Evolutionary conservation across 2,797 vertebrate species (phyloP), one percentile per base, ranked within the genome.

Genomic region (Microtus californicus): DNA sequence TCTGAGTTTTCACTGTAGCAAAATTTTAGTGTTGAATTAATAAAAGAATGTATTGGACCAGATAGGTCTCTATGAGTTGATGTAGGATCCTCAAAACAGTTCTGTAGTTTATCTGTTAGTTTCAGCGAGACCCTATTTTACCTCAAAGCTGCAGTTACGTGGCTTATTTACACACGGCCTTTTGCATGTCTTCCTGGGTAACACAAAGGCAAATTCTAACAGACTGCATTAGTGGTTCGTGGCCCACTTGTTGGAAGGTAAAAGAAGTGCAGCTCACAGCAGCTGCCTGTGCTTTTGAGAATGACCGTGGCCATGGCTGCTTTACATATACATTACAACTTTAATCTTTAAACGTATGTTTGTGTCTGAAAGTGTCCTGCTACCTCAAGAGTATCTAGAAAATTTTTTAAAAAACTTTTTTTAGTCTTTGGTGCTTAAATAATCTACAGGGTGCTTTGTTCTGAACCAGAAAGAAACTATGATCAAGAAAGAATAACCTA

Each of bases 1-100:
- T 94, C 59, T 92, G 65, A 78, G 34, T 69, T 94, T 97, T 90
- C 74, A 88, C 74, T 78, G 25, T 59, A 95, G 73, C 87, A 89
- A 91, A 91, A 86, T 71, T 82, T 94, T 87, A 90, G 67, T 90
- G 45, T 78, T 86, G 80, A 83, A 85, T 91, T 88, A n/a, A 73
- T 61, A 93, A 87, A 92, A 94, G 29, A 67, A 85, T 76, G 79
- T 80, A 85, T 92, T 43, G 85, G 76, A 92, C 31, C 17, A 89
- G 78, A 45, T 83, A 91, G 85, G 91, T 86, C 34, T 91, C 29
- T 71, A 77, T 85, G 59, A 51, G 13, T 61, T 95, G 88, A 82
- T 79, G 91, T 40, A 23, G 59, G 10, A 77, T 87, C 10, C 19
- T 25, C 78, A 59, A 89, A 87, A 78, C 69, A 89, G 27, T 45